Evolutionary conservation across 2,888 invertebrate genomes (phyloP).

Genomic region (Stenolophus ochropezus): DNA sequence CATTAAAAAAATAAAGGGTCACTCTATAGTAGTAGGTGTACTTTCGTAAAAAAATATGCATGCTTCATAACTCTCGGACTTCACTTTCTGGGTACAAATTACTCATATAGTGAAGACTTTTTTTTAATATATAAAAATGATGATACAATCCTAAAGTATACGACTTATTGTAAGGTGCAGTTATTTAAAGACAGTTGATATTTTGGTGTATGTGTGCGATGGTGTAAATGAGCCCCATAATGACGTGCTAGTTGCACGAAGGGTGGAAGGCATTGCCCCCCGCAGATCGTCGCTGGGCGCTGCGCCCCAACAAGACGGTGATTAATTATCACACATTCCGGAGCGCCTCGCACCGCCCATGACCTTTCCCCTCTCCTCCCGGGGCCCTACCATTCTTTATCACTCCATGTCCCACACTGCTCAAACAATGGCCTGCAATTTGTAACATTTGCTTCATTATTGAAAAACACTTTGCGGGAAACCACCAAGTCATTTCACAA

Average conservation of each 20-base stretch:
- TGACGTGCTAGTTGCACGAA: background rate
- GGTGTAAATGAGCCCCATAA: background rate
- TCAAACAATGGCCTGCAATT: constrained; percentile 18
- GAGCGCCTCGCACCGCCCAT: constrained; percentile 53
- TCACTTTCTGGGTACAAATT: no score
- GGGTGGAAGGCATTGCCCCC: constrained; percentile 61
- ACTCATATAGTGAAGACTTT: no score
- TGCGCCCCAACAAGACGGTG: constrained; percentile 68
- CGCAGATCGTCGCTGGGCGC: constrained; percentile 61
- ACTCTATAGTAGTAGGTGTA: no score
- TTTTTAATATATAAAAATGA: no score
- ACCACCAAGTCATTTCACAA: background rate
- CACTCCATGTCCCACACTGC: background rate
- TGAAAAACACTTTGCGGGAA: background rate
- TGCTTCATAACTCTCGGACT: no score
- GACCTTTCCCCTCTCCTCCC: constrained; percentile 12
- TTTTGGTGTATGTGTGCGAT: background rate
- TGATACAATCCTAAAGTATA: no score
- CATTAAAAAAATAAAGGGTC: no score
- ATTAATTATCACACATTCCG: constrained; percentile 70
- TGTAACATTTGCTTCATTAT: background rate
- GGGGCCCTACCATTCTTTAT: constrained; percentile 24
- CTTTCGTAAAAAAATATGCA: no score
- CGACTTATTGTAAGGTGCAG: no score
- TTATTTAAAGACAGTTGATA: background rate